Conservation (phyloP, 2,888 invertebrate species). For the Melieria omissa region DNA sequence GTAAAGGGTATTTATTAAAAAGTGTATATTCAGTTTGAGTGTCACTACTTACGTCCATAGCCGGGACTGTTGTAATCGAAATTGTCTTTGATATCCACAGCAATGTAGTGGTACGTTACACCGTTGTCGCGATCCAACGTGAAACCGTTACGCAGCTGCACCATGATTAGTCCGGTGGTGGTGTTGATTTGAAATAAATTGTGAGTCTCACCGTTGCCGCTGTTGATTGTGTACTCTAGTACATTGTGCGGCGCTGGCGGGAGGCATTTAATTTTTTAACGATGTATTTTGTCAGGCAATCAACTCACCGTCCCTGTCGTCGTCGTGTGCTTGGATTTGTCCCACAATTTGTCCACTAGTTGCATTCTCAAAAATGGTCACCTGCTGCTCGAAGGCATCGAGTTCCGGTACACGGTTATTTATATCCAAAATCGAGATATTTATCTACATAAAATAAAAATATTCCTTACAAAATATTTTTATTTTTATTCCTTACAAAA, state of each 20-base stretch:
- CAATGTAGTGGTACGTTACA: slow-evolving; percentile 67
- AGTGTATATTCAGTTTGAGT: background rate
- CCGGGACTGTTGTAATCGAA: slow-evolving; percentile 42
- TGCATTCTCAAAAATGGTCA: slow-evolving; percentile 70
- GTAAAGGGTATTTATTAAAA: slow-evolving; percentile 10
- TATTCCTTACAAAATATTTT: background rate
- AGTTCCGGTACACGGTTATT: slow-evolving; percentile 71
- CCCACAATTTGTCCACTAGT: slow-evolving; percentile 57
- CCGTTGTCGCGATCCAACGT: slow-evolving; percentile 70
- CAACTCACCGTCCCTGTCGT: slow-evolving; percentile 71
- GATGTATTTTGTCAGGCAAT: background rate
- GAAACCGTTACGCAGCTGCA: slow-evolving; percentile 67
- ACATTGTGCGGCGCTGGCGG: slow-evolving; percentile 67
- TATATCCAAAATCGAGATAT: slow-evolving; percentile 71
- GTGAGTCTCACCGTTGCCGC: slow-evolving; percentile 65
- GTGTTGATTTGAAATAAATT: slow-evolving; percentile 70
- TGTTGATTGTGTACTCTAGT: slow-evolving; percentile 70
- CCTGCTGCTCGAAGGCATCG: slow-evolving; percentile 57
- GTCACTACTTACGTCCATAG: slow-evolving; percentile 41
- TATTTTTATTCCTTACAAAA: too few species aligned
- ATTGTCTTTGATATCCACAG: slow-evolving; percentile 70
- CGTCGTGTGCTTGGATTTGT: slow-evolving; percentile 67
- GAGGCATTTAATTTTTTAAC: background rate
- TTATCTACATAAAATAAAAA: slow-evolving; percentile 66
- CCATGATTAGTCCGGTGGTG: slow-evolving; percentile 67